Base-by-base conservation (phyloP, 2,888 invertebrate genomes). In the Patella ulyssiponensis region DNA sequence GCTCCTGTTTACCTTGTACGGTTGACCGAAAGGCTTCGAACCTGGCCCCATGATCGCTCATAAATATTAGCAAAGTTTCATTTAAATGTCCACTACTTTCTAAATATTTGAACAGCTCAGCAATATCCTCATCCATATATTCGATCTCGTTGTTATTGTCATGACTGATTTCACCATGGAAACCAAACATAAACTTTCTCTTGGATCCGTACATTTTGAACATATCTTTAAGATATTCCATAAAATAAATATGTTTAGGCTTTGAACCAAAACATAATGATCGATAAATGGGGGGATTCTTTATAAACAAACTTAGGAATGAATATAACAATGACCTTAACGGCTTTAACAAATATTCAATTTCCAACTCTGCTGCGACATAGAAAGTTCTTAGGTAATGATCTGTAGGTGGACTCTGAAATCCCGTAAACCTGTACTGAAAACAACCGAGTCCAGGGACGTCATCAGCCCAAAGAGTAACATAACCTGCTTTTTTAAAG, bases 21-120 rank as follows among this genome's bases (percentile, higher is more conserved):
- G 97, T 97, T 85, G 95, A 94, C 0, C 98, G 94, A 15, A 97
- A 94, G 75, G 94, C 93, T 0, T 95, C 94, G 91, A 96, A 97
- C 88, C 97, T 84, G 23, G 85, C 85, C 0, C 98, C 98, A 91
- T 98, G 98, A 92, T 98, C 98, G 2, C 97, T 95, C 96, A 98
- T 96, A 7, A 98, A 89, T 77, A 98, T 94, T 0, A 98, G 92
- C 81, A 98, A 88, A 0, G 97, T 96, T 85, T 96, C 94, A 80
- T 97, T 94, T 53, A 96, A 92, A 53, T 94, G 92, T 0, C 94
- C 94, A 1, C 93, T 93, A 5, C 92, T 88, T 71, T 86, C 58
- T 27, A 97, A 92, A 52, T 93, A 91, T 71, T 92, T 92, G n/a
- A 97, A 89, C 71, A 90, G 86, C 2, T 84, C 78, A 33, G 82